Evolutionary conservation across 1,140 invertebrate genomes (phyloP).

Genomic region (Formica exsecta): DNA sequence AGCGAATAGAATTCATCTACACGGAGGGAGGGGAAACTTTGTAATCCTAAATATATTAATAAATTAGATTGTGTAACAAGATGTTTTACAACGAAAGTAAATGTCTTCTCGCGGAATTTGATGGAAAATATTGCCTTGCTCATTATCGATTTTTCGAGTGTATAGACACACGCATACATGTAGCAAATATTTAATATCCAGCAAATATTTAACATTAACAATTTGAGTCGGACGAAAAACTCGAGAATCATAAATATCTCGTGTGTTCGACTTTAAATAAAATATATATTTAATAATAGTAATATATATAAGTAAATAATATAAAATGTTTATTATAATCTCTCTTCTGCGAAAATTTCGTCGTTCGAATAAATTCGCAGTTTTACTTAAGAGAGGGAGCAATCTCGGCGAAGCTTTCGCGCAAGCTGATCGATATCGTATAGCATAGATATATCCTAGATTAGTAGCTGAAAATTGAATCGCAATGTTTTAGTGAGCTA

Average conservation of each 20-base stretch:
- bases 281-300: slow-evolving; percentile 38
- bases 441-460: neutral
- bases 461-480: slow-evolving; percentile 37
- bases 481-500: slow-evolving; percentile 19
- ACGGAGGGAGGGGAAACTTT: neutral
- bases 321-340: slow-evolving; percentile 8
- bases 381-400: neutral
- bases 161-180: neutral
- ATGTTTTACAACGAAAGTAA: neutral
- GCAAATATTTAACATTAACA: slow-evolving; percentile 60
- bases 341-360: slow-evolving; percentile 41
- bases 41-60: neutral
- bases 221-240: slow-evolving; percentile 21
- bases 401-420: slow-evolving; percentile 16
- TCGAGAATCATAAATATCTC: slow-evolving; percentile 45
- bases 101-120: neutral
- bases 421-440: neutral
- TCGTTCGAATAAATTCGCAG: neutral
- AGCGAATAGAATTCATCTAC: neutral
- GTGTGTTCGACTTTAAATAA: slow-evolving; percentile 33
- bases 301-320: slow-evolving; percentile 35
- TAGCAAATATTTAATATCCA: slow-evolving; percentile 39
- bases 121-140: slow-evolving; percentile 31
- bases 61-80: neutral
- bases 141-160: neutral